A percentile compares a stretch with the other conserved stretches of the same genome.
These are phyloP conservation scores for Aquatica leii DNA, from an alignment of 2,888 invertebrate species.

Conservation along the genomic window DNA sequence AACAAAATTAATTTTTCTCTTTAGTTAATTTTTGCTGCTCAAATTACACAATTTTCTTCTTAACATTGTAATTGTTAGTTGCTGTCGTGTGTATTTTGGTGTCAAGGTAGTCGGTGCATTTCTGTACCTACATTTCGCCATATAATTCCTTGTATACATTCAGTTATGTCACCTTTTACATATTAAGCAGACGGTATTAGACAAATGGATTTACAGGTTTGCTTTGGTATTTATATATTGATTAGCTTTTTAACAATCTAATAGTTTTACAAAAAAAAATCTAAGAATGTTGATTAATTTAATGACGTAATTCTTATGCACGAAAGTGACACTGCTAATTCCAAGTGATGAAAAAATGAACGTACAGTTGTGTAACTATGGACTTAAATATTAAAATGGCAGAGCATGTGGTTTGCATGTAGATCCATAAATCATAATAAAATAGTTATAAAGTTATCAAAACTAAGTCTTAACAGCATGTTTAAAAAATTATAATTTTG, in stretches of 20 bases:
- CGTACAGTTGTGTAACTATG: conserved; percentile 3
- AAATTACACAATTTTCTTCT: conserved; percentile 29
- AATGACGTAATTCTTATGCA: no score
- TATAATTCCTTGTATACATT: conserved; percentile 33
- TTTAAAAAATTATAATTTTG: conserved; percentile 15
- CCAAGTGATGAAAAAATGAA: not conserved
- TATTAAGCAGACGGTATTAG: conserved; percentile 29
- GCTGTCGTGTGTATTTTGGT: conserved; percentile 34
- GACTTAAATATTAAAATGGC: conserved; percentile 1
- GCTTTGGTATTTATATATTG: conserved; percentile 25
- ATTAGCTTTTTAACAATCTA: conserved; percentile 24
- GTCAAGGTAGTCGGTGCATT: conserved; percentile 40
- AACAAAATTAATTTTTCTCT: no score
- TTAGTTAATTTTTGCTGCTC: conserved; percentile 4
- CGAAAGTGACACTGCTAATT: no score
- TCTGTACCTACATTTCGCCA: conserved; percentile 36
- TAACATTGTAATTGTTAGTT: conserved; percentile 30
- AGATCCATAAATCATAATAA: not conserved
- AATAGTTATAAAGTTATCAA: conserved; percentile 22
- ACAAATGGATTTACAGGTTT: conserved; percentile 25
- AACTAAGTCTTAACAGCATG: conserved; percentile 7
- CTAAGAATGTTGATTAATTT: no score
- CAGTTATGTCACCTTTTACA: conserved; percentile 30
- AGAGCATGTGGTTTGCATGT: not conserved
- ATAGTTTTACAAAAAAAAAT: not conserved